A percentile compares a stretch with the other conserved stretches of the same genome.
Evolutionary conservation across 1,140 invertebrate species (phyloP).

Genomic region (Aporrectodea caliginosa): DNA sequence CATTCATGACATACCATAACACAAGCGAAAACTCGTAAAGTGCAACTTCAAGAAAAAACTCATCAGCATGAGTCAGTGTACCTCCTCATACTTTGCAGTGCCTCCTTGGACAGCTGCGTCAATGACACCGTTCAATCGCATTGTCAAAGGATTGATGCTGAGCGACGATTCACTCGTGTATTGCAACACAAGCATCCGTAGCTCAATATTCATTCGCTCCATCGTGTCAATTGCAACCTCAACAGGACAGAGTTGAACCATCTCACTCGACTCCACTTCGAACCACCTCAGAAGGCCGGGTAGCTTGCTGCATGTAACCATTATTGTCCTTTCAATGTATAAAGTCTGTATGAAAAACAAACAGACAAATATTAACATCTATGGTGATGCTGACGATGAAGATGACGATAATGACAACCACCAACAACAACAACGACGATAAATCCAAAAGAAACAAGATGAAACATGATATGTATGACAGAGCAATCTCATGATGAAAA

Average conservation of each 20-base stretch:
- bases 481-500: not conserved
- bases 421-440: not conserved
- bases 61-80: too few species aligned
- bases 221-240: slow-evolving; percentile 45
- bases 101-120: slow-evolving; percentile 49
- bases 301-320: slow-evolving; percentile 44
- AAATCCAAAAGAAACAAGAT: slow-evolving; percentile 6
- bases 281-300: slow-evolving; percentile 52
- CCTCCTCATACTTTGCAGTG: slow-evolving; percentile 49
- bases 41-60: too few species aligned
- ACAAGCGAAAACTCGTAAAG: too few species aligned
- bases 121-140: slow-evolving; percentile 65
- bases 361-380: not conserved
- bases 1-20: too few species aligned
- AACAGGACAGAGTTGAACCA: slow-evolving; percentile 40
- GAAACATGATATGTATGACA: not conserved
- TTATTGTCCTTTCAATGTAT: slow-evolving; percentile 44
- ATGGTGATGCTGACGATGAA: not conserved
- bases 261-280: slow-evolving; percentile 40
- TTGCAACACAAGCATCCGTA: slow-evolving; percentile 36
- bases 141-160: slow-evolving; percentile 79
- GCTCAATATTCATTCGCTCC: slow-evolving; percentile 40
- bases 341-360: slow-evolving; percentile 41
- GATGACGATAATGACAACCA: not conserved
- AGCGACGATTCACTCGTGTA: slow-evolving; percentile 32